A percentile compares a stretch with the other conserved stretches of the same genome.
Evolutionary conservation across 2,888 invertebrate species (phyloP).

Genomic region (Tineola bisselliella): DNA sequence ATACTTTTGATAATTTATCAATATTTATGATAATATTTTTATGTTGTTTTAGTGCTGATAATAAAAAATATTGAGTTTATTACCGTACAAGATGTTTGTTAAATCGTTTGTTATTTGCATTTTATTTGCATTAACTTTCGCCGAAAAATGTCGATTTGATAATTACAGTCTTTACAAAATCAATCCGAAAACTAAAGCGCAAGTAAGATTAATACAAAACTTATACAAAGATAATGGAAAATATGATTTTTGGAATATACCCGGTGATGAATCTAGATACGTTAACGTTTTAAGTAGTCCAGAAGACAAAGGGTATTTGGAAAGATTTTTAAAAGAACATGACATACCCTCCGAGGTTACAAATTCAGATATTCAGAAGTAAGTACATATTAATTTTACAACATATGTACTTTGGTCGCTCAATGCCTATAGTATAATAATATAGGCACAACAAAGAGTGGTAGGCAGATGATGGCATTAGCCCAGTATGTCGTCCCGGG

Average conservation of each 20-base stretch:
- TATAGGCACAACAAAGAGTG: too few species aligned
- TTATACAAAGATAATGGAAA: constrained; percentile 26
- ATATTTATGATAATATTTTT: not conserved
- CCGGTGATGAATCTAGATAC: constrained; percentile 31
- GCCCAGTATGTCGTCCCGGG: too few species aligned
- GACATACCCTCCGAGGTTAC: constrained; percentile 46
- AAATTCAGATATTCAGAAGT: constrained; percentile 60
- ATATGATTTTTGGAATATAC: constrained; percentile 57
- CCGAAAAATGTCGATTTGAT: constrained; percentile 38
- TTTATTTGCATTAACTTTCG: not conserved
- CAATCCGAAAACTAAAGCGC: constrained; percentile 49
- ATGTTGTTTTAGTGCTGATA: not conserved
- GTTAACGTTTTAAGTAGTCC: constrained; percentile 55
- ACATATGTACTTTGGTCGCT: too few species aligned
- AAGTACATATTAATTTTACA: constrained; percentile 24
- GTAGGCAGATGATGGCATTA: too few species aligned
- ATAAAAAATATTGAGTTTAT: not conserved
- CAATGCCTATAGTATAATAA: too few species aligned
- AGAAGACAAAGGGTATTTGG: constrained; percentile 35
- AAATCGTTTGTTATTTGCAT: not conserved
- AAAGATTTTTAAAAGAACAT: constrained; percentile 33
- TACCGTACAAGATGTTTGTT: not conserved
- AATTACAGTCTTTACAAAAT: constrained; percentile 65
- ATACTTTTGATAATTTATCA: too few species aligned
- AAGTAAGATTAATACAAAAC: constrained; percentile 54